Conservation (phyloP, 2,888 invertebrate species). For the Amitus sp. region DNA sequence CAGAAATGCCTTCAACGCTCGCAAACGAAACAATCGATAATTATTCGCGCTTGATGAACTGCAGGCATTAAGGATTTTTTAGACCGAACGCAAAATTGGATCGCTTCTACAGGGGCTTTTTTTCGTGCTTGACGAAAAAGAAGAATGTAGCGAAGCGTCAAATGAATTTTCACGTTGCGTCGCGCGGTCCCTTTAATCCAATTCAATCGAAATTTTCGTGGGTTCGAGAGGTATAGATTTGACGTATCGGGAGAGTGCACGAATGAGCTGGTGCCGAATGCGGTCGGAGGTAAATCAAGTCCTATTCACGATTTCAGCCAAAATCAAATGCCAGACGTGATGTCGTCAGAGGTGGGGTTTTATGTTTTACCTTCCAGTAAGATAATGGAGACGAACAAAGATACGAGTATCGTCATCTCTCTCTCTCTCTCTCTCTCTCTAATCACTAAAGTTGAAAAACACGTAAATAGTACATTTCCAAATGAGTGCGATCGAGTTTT, state of each 20-base stretch:
- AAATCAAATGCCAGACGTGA: constrained; percentile 55
- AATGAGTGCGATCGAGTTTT: too few species aligned
- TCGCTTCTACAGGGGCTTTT: background rate
- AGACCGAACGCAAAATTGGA: background rate
- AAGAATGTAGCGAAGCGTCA: constrained; percentile 17
- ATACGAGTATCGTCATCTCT: too few species aligned
- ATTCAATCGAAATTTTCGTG: constrained; percentile 18
- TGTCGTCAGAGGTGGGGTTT: constrained; percentile 49
- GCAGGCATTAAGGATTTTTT: too few species aligned
- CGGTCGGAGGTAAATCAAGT: constrained; percentile 53
- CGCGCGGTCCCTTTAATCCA: constrained; percentile 19
- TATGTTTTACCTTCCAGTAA: constrained; percentile 29
- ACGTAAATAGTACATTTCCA: constrained; percentile 12
- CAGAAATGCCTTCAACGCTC: too few species aligned
- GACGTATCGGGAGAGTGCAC: constrained; percentile 14
- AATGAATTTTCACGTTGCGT: constrained; percentile 33
- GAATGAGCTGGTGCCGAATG: constrained; percentile 24
- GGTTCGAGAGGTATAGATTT: background rate
- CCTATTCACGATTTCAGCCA: constrained; percentile 58
- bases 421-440: too few species aligned
- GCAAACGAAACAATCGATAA: too few species aligned
- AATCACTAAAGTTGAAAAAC: constrained; percentile 39
- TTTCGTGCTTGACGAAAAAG: constrained; percentile 10
- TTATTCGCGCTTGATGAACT: too few species aligned
- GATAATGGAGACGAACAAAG: constrained; percentile 43